Conservation (phyloP, 2,888 invertebrate genomes). For the Drosophila emarginata region DNA sequence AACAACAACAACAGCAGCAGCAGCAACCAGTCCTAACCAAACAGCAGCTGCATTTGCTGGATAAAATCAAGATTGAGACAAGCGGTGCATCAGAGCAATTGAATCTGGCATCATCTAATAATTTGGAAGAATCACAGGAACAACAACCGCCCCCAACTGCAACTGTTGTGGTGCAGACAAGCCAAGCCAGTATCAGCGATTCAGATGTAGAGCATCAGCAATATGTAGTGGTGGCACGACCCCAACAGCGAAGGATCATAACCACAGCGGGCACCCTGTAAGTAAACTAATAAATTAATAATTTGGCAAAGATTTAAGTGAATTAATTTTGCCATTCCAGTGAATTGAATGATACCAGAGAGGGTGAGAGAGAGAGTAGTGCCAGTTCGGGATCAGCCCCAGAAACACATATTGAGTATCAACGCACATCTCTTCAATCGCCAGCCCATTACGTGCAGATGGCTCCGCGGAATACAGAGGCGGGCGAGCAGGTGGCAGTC, state of each 20-base stretch:
- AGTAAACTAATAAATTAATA: constrained; percentile 45
- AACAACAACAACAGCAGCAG: constrained; percentile 61
- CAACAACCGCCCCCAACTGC: constrained; percentile 65
- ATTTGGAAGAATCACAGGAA: constrained; percentile 65
- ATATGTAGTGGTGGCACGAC: constrained; percentile 62
- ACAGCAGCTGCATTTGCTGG: constrained; percentile 72
- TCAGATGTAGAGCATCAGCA: constrained; percentile 56
- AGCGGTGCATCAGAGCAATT: constrained; percentile 64
- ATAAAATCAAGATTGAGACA: constrained; percentile 76
- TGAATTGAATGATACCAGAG: constrained; percentile 78
- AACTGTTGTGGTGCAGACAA: constrained; percentile 65
- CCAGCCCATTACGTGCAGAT: constrained; percentile 80
- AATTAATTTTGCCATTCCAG: constrained; percentile 44
- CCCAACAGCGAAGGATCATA: constrained; percentile 80
- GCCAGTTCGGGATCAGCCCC: constrained; percentile 57
- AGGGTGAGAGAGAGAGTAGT: constrained; percentile 68
- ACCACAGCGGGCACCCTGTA: constrained; percentile 82
- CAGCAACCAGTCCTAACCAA: constrained; percentile 62
- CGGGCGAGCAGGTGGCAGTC: constrained; percentile 57
- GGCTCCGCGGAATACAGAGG: constrained; percentile 77
- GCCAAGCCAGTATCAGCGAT: constrained; percentile 45
- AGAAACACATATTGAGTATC: constrained; percentile 70
- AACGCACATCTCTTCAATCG: constrained; percentile 70
- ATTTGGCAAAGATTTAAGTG: background rate
- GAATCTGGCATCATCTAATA: constrained; percentile 44